Base-by-base conservation (phyloP, 2,888 invertebrate species). In the Cybosia mesomella region DNA sequence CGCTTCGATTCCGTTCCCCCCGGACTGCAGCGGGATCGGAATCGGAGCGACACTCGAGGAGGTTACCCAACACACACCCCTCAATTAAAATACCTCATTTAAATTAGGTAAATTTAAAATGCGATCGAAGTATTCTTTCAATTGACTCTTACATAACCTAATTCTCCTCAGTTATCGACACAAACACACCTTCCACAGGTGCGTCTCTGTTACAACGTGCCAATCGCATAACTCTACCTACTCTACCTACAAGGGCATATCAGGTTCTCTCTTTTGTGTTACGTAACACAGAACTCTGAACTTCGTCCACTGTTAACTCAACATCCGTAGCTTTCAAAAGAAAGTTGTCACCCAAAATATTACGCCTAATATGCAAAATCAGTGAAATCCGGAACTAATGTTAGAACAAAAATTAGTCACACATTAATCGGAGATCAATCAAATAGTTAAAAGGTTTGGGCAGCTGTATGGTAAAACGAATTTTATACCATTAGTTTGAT, bases 341-440 rank as follows among this genome's bases (percentile, higher is more conserved):
- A 82, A 81, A 81, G 82, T 81, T 76, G 82, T 81, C 82, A 78
- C 54, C 73, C 63, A 60, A 66, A 75, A 67, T 71, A 68, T 70
- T 67, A 58, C 72, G 68, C 64, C 71, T 59, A 76, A 73, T 82
- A 81, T 82, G 80, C 66, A 71, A 82, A 80, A 75, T 62, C 71
- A 73, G 82, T 72, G 80, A 81, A 80, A 81, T 58, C 74, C 78
- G 80, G 80, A 82, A 77, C 77, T 68, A 71, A 65, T 67, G 28
- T 28, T 53, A 36, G 60, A 66, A 60, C 55, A 63, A 39, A 59
- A 72, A 73, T 79, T 75, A 73, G 59, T 53, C 62, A 58, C 34
- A 34, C 63, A 66, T 65, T 71, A 72, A 74, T 59, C 63, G 21
- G 32, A 64, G 55, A 68, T 80, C 67, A 66, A 71, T 70, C 64